Evolutionary conservation across 2,113 vertebrate genomes (phyloP).

Genomic region (Poeciliopsis retropinna): DNA sequence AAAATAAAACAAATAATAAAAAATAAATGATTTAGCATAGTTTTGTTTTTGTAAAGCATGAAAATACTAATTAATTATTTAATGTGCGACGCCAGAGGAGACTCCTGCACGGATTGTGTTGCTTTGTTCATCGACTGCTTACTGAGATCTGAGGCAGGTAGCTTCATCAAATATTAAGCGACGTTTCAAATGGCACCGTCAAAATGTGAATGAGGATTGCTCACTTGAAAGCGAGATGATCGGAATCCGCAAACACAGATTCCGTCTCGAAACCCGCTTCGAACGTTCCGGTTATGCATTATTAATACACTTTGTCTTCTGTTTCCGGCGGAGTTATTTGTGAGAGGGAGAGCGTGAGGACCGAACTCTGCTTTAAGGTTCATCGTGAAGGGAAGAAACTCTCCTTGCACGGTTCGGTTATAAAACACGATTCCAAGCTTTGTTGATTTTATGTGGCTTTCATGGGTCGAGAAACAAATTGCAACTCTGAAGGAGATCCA

Average conservation of each 20-base stretch:
- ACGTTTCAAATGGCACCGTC: conserved; percentile 43
- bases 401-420: not conserved
- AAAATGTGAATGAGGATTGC: conserved; percentile 49
- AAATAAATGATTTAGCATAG: not conserved
- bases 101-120: conserved; percentile 17
- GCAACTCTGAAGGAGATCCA: too few species aligned
- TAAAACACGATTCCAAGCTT: too few species aligned
- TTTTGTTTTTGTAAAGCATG: not conserved
- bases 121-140: conserved; percentile 34
- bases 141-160: conserved; percentile 44
- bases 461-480: too few species aligned
- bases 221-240: conserved; percentile 61
- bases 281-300: conserved; percentile 52
- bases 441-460: too few species aligned
- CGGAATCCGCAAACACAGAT: conserved; percentile 55
- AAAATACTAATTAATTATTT: conserved; percentile 23
- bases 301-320: conserved; percentile 48
- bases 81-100: conserved; percentile 17
- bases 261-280: conserved; percentile 60
- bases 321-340: conserved; percentile 13
- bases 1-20: too few species aligned
- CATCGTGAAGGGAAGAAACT: conserved; percentile 5
- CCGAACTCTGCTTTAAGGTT: not conserved
- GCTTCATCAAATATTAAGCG: conserved; percentile 63
- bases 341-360: not conserved